Conservation (phyloP, 2,113 vertebrate species). For the Poeciliopsis occidentalis region DNA sequence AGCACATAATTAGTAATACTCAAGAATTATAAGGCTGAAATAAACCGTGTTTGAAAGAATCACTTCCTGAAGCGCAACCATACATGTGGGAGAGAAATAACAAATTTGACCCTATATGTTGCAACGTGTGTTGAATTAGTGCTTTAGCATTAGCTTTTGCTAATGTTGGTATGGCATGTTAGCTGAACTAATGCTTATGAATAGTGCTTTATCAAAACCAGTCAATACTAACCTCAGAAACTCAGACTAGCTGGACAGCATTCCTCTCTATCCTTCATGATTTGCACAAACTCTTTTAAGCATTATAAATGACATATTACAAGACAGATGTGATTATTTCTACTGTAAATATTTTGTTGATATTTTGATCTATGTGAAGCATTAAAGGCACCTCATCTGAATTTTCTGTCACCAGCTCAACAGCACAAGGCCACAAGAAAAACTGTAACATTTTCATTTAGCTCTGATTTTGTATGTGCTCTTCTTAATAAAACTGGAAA, state of each 20-base stretch:
- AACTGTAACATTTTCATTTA: neutral
- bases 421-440: neutral
- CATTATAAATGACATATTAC: neutral
- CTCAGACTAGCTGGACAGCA: neutral
- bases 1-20: too few relatives aligned
- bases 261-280: neutral
- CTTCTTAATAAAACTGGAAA: neutral
- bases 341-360: neutral
- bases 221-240: neutral
- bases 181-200: too few relatives aligned
- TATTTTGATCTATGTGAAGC: neutral
- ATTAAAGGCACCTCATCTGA: neutral
- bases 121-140: too few relatives aligned
- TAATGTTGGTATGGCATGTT: too few relatives aligned
- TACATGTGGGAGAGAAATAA: too few relatives aligned
- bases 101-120: too few relatives aligned
- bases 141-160: too few relatives aligned
- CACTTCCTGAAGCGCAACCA: too few relatives aligned
- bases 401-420: neutral
- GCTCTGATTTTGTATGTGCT: neutral
- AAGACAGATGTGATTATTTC: neutral
- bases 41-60: too few relatives aligned
- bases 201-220: neutral
- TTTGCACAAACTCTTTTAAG: neutral
- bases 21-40: too few relatives aligned